Base-by-base conservation (phyloP, 2,797 vertebrate genomes). In the Apogon talboti region DNA sequence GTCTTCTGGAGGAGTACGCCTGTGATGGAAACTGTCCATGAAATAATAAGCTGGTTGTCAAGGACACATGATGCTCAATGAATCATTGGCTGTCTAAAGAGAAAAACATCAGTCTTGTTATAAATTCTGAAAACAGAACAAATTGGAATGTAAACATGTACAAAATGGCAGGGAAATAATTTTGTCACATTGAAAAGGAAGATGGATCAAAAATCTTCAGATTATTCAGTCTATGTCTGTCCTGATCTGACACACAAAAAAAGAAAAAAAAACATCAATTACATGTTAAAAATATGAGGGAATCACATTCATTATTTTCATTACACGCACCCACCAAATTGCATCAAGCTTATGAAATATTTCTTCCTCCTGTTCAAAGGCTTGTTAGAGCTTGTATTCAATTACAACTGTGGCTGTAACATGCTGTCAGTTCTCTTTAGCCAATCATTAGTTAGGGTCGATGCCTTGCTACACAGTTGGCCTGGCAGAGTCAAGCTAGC, bases 371-470 rank as follows among this genome's bases (percentile, higher is more conserved):
- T 90, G 90, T 94, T 95, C 93, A 95, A 94, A 95, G 94, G 94
- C 95, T 94, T 92, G 94, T 95, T 94, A 94, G 92, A 88, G 92
- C 90, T 93, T 91, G 91, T 92, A 94, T 95, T 95, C 94, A 95
- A 94, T 95, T 95, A 95, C 92, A 91, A 92, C 92, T 83, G 74
- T 91, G 92, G 93, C 93, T 92, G 86, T 92, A 94, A 93, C 93
- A 91, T 82, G 89, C 94, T 94, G 92, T 95, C 94, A 94, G 91
- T 81, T 94, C 94, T 94, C 93, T 94, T 95, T 94, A 95, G 92
- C 91, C 93, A 95, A 94, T 95, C 95, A 95, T 96, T 95, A 95
- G 92, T 94, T 91, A 94, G 91, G 91, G 91, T 93, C 85, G 84
- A 74, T 87, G 91, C 83, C 90, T 87, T 61, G 66, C 84, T 45